phyloP scores from a whole-genome alignment of 2,888 invertebrate species.

The Drosophila greeni region DNA sequence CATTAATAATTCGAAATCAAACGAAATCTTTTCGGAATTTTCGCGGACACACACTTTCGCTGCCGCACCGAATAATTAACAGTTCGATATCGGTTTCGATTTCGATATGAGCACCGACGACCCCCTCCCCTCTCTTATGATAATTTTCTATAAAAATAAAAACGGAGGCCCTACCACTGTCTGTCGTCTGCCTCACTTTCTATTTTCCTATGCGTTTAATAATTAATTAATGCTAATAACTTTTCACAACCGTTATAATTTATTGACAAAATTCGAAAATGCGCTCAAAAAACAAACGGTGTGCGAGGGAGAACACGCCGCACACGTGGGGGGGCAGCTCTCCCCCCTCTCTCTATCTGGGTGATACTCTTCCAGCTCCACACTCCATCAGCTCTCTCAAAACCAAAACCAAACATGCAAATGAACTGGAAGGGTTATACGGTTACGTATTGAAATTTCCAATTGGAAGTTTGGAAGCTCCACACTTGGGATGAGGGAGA shows the following conservation, averaged over 20 bases:
- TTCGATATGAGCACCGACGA: conserved; percentile 13
- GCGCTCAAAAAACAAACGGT: conserved; percentile 29
- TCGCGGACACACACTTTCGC: conserved; percentile 59
- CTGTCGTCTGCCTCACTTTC: conserved; percentile 69
- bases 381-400: neutral
- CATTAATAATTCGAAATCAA: conserved; percentile 14
- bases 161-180: conserved; percentile 3
- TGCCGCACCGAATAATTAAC: conserved; percentile 62
- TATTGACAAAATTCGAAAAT: conserved; percentile 71
- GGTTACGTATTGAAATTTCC: conserved; percentile 11
- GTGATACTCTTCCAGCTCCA: neutral
- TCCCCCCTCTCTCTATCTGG: neutral
- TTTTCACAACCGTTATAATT: conserved; percentile 74
- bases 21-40: conserved; percentile 45
- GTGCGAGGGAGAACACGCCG: conserved; percentile 7
- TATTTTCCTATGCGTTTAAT: conserved; percentile 72
- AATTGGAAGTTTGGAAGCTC: conserved; percentile 1
- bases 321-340: conserved; percentile 25
- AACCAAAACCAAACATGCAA: conserved; percentile 14
- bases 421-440: conserved; percentile 1
- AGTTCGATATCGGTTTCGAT: conserved; percentile 44
- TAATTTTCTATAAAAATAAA: conserved; percentile 30
- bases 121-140: conserved; percentile 21
- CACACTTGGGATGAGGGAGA: neutral
- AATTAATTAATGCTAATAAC: conserved; percentile 77